Base-by-base conservation (phyloP, 2,113 vertebrate species). In the Datnioides undecimradiatus region DNA sequence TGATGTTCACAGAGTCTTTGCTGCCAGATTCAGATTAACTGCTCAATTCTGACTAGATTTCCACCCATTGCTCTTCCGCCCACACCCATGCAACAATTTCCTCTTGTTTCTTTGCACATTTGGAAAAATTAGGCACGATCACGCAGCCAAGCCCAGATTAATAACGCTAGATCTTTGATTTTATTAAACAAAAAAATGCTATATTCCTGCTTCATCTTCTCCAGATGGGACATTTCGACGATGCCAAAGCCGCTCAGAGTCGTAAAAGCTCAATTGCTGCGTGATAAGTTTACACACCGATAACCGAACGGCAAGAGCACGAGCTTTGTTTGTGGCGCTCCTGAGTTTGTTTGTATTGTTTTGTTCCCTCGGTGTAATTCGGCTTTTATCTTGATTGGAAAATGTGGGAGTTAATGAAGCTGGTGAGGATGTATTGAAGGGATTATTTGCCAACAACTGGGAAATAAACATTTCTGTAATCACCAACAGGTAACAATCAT, bases 351-450 rank as follows among this genome's bases (percentile, higher is more conserved):
- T 90, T 79, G 59, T 38, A 55, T 34, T 79, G 82, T 75, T 81
- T 76, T 68, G 41, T 88, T 69, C 52, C 54, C 46, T 60, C 49
- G 2, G 55, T 73, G 79, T 76, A 87, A 84, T 84, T 84, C 74
- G 49, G 49, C 52, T 55, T 55, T 82, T 73, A 79, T 90, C 80
- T 63, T 83, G 78, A 83, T 87, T 85, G 54, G 72, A 85, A 85
- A 79, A 67, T 41, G 64, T 58, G 16, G 17, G 64, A 84, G 73
- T 81, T 86, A 87, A 88, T 88, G 83, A 89, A 71, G 67, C 62
- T 7, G 34, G 63, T 11, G 33, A 31, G 72, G 65, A 79, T 70
- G 29, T 63, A 77, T n/a, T 59, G 63, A 54, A 73, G 25, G 60
- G 65, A 82, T 85, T 81, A 78, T 79, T 85, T 75, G 54, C 31